A percentile compares a stretch with the other conserved stretches of the same genome.
Conservation (phyloP, 2,888 invertebrate genomes). For the Torymus tubicola region DNA sequence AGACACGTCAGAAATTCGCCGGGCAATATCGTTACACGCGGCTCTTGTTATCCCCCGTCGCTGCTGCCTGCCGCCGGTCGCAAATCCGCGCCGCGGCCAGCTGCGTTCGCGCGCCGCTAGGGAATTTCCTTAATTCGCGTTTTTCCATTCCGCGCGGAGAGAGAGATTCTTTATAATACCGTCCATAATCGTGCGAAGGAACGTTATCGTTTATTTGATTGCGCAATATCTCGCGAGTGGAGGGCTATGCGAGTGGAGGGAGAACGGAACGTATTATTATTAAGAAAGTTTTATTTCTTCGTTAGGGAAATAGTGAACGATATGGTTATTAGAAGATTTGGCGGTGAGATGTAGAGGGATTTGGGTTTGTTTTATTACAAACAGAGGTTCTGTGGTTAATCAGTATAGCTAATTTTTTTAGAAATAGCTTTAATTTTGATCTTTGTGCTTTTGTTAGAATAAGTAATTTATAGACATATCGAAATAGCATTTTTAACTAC, state of each 20-base stretch:
- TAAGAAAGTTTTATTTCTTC: constrained; percentile 19
- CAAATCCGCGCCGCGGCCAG: constrained; percentile 6
- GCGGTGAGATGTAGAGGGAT: not conserved
- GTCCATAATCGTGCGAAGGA: constrained; percentile 45
- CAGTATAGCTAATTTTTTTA: too few relatives aligned
- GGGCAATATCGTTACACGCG: too few relatives aligned
- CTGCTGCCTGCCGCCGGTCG: not conserved
- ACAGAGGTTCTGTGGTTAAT: too few relatives aligned
- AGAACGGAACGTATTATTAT: constrained; percentile 41
- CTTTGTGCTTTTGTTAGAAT: too few relatives aligned
- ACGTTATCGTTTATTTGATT: constrained; percentile 58
- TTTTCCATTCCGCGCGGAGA: constrained; percentile 42
- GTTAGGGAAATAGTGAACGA: not conserved
- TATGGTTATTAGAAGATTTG: constrained; percentile 37
- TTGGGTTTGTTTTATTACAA: too few relatives aligned
- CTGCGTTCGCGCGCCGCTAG: constrained; percentile 9
- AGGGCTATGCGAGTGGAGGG: not conserved
- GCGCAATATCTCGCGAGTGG: constrained; percentile 50
- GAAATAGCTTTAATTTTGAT: too few relatives aligned
- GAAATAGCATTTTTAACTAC: too few relatives aligned
- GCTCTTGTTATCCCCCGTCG: too few relatives aligned
- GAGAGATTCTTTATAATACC: constrained; percentile 52
- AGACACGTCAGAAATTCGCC: too few relatives aligned
- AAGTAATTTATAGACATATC: too few relatives aligned
- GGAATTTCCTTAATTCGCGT: constrained; percentile 55